Conservation (phyloP, 2,888 invertebrate species). For the Proisotoma minuta region DNA sequence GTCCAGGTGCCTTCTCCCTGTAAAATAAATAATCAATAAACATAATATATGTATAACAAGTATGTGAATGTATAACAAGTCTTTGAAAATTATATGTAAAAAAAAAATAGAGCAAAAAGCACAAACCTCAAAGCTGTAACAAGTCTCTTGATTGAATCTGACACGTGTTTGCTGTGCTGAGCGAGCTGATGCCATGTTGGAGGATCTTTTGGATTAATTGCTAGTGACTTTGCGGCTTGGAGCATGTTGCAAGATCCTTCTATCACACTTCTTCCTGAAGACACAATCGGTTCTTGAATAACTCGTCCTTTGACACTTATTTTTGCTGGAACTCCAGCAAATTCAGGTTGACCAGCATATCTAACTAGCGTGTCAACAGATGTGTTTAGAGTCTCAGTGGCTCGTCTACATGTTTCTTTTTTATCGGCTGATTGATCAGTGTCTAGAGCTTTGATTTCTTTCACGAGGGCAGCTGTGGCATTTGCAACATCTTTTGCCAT, state of each 20-base stretch:
- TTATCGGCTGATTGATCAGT: constrained; percentile 74
- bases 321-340: constrained; percentile 84
- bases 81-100: not conserved
- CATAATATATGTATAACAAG: not conserved
- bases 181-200: constrained; percentile 92
- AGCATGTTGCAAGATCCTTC: constrained; percentile 88
- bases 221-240: constrained; percentile 79
- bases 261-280: constrained; percentile 71
- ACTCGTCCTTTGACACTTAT: constrained; percentile 77
- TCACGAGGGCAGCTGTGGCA: constrained; percentile 88
- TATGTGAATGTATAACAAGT: no score
- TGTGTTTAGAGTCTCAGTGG: constrained; percentile 78
- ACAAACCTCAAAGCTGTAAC: constrained; percentile 78
- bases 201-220: constrained; percentile 83
- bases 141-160: constrained; percentile 90
- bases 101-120: not conserved
- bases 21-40: constrained; percentile 18
- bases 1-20: constrained; percentile 92
- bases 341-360: constrained; percentile 91
- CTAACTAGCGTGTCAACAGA: constrained; percentile 88
- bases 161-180: constrained; percentile 88
- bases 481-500: constrained; percentile 96
- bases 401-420: constrained; percentile 65
- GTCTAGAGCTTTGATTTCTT: constrained; percentile 82
- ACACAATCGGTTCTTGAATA: constrained; percentile 81